Evolutionary conservation across 2,888 invertebrate species (phyloP).

Genomic region (Platyscelio sp.): DNA sequence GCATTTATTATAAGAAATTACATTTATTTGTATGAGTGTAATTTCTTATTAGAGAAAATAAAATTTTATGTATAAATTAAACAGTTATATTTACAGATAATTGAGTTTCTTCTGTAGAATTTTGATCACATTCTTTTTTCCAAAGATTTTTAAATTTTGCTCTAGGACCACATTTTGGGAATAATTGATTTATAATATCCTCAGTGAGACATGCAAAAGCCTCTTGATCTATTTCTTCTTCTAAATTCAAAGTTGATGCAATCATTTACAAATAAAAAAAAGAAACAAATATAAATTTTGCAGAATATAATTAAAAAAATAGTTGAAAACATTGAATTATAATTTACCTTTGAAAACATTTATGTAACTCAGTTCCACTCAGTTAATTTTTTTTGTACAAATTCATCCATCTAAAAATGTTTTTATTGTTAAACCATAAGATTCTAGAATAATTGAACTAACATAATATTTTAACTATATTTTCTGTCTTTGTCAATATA

Average conservation of each 20-base stretch:
- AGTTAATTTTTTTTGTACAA: background rate
- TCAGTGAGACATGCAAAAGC: background rate
- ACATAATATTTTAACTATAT: background rate
- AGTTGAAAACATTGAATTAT: background rate
- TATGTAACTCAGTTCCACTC: background rate
- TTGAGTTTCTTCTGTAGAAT: background rate
- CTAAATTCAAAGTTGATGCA: background rate
- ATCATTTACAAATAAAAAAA: background rate
- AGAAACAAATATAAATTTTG: background rate
- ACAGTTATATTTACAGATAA: conserved; percentile 1
- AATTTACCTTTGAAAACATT: conserved; percentile 1
- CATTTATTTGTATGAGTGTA: background rate
- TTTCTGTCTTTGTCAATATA: background rate
- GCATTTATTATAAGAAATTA: no score
- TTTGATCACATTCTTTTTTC: background rate
- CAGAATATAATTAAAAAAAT: background rate
- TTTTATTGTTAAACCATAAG: background rate
- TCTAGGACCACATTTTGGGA: conserved; percentile 8
- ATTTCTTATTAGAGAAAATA: background rate
- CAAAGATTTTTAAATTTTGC: conserved; percentile 2
- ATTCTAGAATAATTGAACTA: background rate
- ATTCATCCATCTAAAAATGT: conserved; percentile 1
- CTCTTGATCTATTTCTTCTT: background rate
- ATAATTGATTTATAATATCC: background rate
- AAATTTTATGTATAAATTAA: background rate